These are phyloP conservation scores for Paedocypris sp. DNA, from an alignment of 2,113 vertebrate species.

Conservation along the genomic window DNA sequence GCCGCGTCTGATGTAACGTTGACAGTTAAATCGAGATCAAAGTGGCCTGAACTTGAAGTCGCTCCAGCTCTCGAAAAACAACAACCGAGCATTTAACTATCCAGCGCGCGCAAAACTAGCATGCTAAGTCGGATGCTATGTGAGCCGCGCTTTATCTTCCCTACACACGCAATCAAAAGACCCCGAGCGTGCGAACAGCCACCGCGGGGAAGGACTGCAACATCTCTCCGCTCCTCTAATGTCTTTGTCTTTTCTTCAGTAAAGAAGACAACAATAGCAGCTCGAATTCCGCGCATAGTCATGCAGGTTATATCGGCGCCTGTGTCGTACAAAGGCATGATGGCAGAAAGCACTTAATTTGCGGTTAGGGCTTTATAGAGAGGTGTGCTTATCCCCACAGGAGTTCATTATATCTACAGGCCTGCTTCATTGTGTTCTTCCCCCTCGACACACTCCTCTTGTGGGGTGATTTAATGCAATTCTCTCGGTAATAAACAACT, in stretches of 20 bases:
- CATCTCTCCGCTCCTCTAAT: conserved; percentile 25
- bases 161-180: not conserved
- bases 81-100: no score
- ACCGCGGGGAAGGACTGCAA: not conserved
- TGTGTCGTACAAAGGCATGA: conserved; percentile 60
- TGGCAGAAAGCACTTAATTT: conserved; percentile 68
- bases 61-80: no score
- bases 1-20: no score
- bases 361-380: conserved; percentile 69
- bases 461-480: conserved; percentile 71
- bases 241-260: conserved; percentile 33
- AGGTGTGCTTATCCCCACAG: conserved; percentile 67
- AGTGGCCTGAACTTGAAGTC: no score
- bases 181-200: not conserved
- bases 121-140: no score
- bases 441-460: conserved; percentile 60
- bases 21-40: no score
- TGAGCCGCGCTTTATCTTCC: conserved; percentile 37
- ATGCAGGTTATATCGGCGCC: conserved; percentile 40
- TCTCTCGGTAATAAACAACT: conserved; percentile 70
- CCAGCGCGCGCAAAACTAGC: no score
- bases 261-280: conserved; percentile 34
- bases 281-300: not conserved
- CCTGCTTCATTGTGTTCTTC: conserved; percentile 55
- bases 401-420: conserved; percentile 73